Base-by-base conservation (phyloP, 1,140 invertebrate genomes). In the Agrilus planipennis region DNA sequence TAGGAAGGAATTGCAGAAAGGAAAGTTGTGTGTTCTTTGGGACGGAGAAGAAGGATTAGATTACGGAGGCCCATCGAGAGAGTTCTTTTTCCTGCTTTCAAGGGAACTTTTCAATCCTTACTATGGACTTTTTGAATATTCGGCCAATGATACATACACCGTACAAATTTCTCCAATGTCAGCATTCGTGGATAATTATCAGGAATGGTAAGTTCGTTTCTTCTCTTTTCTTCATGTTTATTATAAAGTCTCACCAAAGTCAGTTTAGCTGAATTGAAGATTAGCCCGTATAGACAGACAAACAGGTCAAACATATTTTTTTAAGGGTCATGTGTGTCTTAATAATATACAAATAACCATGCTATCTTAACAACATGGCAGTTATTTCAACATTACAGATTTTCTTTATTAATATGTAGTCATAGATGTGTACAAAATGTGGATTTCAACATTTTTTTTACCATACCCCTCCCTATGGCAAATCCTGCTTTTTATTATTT, bases 121-220 rank as follows among this genome's bases (percentile, higher is more conserved):
- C 62, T 97, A 97, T 57, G 93, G 92, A 3, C 73, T 98, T 12
- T 98, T 97, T 65, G 94, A 97, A 68, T 98, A 97, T 63, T 94
- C 91, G 0, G 91, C 92, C 14, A 94, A 93, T 63, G 90, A 97
- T 57, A 93, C 90, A 12, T 97, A 97, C 61, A 97, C 92, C 1
- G 91, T 97, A 12, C 92, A 97, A 70, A 86, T 98, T 42, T 95
- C 90, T 25, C 90, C 93, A 0, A 87, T 97, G 81, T 96, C 91
- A 9, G 85, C 89, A 0, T 95, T 96, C 60, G 91, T 97, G n/a
- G 92, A 98, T 54, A 93, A 96, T 61, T 84, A 91, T 58, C 87
- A 93, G 51, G 90, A 96, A 63, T 98, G 93, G 92, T 84, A 52
- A 71, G 67, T 61, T 12, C 36, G 21, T 34, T n/a, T n/a, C n/a